Evolutionary conservation across 53 echinoderm and acorn worm genomes (phyloP), one percentile per base, ranked within the genome.

Genomic region (Astropecten irregularis): DNA sequence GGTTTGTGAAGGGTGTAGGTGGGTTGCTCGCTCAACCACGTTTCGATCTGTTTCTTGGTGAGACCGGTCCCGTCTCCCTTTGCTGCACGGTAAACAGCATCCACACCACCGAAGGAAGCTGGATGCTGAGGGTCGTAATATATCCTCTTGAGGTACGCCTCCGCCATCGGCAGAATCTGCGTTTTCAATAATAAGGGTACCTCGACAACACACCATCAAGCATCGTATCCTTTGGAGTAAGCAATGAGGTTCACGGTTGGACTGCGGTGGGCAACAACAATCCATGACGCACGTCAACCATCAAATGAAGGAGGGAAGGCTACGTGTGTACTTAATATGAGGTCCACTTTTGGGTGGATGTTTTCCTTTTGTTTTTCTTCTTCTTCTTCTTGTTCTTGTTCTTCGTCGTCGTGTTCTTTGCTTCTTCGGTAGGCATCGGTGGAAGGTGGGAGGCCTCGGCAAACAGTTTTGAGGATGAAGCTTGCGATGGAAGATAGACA

Each of bases 1-100:
- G n/a, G n/a, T n/a, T n/a, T 87, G 49, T 87, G 87, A 56, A 87
- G 59, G 15, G 86, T 86, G 22, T 86, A 86, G 1, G 76, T 35
- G 20, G 49, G 65, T 37, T 73, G 49, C 15, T 60, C 21, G 13
- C 38, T 81, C 13, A 83, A 36, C 53, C 68, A 34, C 38, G 50
- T 83, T 68, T 49, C 20, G 2, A 84, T 68, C 79, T 53, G 48
- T 57, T 46, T n/a, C n/a, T n/a, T n/a, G n/a, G n/a, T n/a, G n/a
- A n/a, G n/a, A n/a, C n/a, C n/a, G n/a, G n/a, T n/a, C n/a, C n/a
- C n/a, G n/a, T n/a, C n/a, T n/a, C n/a, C n/a, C n/a, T n/a, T n/a
- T n/a, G n/a, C n/a, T n/a, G n/a, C n/a, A n/a, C n/a, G n/a, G n/a
- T n/a, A n/a, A n/a, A n/a, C n/a, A n/a, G 4, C 47, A 9, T 71